Percentiles rank a stretch among this genome's conserved stretches.
phyloP scores from a whole-genome alignment of 2,888 invertebrate species.

The Pterobdella sp. region DNA sequence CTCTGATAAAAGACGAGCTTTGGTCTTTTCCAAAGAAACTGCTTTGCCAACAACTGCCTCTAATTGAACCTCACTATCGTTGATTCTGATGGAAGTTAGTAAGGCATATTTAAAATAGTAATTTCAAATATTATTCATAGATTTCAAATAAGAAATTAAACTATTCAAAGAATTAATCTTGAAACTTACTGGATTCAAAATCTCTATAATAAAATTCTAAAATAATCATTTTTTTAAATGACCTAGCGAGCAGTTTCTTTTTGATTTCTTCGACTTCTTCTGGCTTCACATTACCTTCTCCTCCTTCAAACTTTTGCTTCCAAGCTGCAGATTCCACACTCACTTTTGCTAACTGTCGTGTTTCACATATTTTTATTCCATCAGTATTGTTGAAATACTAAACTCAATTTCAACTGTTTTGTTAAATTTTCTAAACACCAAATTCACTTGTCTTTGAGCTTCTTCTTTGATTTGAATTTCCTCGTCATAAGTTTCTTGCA shows the following conservation, averaged over 20 bases:
- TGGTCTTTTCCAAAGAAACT: conserved; percentile 92
- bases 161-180: background rate
- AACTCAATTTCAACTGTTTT: background rate
- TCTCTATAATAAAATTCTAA: background rate
- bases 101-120: background rate
- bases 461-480: conserved; percentile 98
- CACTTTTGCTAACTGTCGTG: conserved; percentile 62
- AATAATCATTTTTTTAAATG: background rate
- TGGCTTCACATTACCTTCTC: conserved; percentile 55
- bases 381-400: background rate
- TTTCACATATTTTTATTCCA: no score
- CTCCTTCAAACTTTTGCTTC: conserved; percentile 97
- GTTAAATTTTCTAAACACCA: no score
- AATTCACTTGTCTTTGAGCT: conserved; percentile 84
- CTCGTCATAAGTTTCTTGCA: conserved; percentile 97
- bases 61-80: conserved; percentile 92
- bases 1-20: conserved; percentile 89
- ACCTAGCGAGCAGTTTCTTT: conserved; percentile 72
- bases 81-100: conserved; percentile 54
- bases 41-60: conserved; percentile 97
- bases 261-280: conserved; percentile 57
- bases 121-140: background rate
- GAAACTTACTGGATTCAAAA: background rate
- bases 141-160: background rate
- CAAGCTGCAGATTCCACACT: conserved; percentile 93